Base-by-base conservation (phyloP, 1,140 invertebrate genomes). In the Camponotus vicinus region DNA sequence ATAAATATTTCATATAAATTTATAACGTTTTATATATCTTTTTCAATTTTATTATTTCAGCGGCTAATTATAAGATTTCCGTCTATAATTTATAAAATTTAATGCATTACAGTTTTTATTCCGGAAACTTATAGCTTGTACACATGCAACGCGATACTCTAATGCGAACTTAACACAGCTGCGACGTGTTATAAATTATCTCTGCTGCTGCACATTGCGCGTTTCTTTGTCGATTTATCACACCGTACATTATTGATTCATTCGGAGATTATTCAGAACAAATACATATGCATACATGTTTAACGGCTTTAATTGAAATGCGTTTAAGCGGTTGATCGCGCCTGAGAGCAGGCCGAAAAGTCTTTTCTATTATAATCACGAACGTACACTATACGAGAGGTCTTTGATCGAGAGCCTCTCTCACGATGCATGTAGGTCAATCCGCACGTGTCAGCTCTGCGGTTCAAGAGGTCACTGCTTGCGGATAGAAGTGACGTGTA, bases 401-500 rank as follows among this genome's bases (percentile, higher is more conserved):
- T 70, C 40, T 40, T 80, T 70, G 34, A 42, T 83, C 40, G 18
- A 57, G 69, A 27, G 55, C 6, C 40, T 75, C n/a, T 75, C 69
- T 75, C n/a, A 7, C 55, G 55, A 49, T 73, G 69, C 42, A 83
- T 83, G 79, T 83, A 83, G 79, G 79, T 75, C 69, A 83, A 73
- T 75, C 7, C 40, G 55, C 79, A 83, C 79, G 79, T 83, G 79
- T 73, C 67, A 18, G 40, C 79, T 83, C 49, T 42, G 64, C 49
- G 78, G 49, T 80, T 80, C 59, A 69, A 83, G 69, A 37, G 79
- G 40, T 75, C 79, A 49, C 32, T 83, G 32, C 55, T 73, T 83
- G 69, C 27, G 69, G 69, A 40, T 83, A 69, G 79, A 83, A 83
- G 32, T 83, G 79, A 83, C 69, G 55, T 83, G 55, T 73, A 83